Evolutionary conservation across 2,113 vertebrate species (phyloP).

Genomic region (Oenanthe oenanthe): DNA sequence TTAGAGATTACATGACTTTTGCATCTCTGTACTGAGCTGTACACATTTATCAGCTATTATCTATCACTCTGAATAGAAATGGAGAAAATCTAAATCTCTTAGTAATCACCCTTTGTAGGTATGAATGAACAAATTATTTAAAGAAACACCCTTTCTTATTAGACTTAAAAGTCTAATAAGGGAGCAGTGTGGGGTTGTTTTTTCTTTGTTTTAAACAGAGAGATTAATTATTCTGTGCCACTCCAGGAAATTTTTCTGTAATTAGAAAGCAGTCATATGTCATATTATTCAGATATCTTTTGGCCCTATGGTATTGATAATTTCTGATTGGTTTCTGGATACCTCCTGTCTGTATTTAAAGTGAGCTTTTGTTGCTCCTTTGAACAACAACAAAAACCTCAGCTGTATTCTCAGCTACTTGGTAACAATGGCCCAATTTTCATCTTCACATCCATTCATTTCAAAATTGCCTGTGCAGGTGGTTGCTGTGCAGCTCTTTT

Average conservation of each 20-base stretch:
- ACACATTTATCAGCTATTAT: neutral
- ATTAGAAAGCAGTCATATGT: neutral
- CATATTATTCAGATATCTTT: neutral
- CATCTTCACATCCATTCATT: constrained; percentile 66
- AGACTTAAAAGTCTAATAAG: neutral
- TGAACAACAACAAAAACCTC: constrained; percentile 48
- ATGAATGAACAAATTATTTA: neutral
- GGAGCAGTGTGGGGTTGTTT: rapidly evolving
- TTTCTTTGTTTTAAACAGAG: neutral
- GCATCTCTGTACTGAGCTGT: neutral
- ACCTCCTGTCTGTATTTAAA: constrained; percentile 52
- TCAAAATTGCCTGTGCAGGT: constrained; percentile 75
- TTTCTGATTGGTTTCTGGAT: constrained; percentile 22
- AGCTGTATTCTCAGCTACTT: constrained; percentile 73
- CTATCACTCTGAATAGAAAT: neutral
- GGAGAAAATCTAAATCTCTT: neutral
- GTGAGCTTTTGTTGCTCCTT: constrained; percentile 51
- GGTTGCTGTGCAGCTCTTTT: constrained; percentile 47
- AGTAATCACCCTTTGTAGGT: neutral
- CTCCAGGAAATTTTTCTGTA: neutral
- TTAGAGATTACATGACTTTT: neutral
- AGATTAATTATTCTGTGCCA: neutral
- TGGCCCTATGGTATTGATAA: neutral
- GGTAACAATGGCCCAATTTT: constrained; percentile 75
- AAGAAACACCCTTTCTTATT: neutral